Base-by-base conservation (phyloP, 2,888 invertebrate genomes). In the Andrena bucephala region DNA sequence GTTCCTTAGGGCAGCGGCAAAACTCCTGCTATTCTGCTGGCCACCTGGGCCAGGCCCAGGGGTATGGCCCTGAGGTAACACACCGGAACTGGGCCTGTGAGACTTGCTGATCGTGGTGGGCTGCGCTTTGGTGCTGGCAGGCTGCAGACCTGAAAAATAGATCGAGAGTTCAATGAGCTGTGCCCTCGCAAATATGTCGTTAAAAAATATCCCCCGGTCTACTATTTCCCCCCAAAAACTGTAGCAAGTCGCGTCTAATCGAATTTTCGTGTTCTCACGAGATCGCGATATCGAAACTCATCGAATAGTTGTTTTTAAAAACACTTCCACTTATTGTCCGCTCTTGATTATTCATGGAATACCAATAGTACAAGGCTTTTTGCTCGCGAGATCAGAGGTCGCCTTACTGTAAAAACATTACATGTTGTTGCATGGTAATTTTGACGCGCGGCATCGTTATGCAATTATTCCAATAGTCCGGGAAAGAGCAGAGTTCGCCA, bases 1-100 rank as follows among this genome's bases (percentile, higher is more conserved):
- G 93, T 97, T 98, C 79, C 98, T 96, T 71, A 99, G 95, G 31
- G 98, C 98, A 65, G 98, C 98, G 71, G 98, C 98, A 95, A 98
- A 98, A 79, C 98, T 98, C 68, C 94, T 91, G 83, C 93, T 93
- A 78, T 92, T 93, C 81, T 92, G 94, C 85, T 91, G 93, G 68
- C 93, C 91, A 85, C 94, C 95, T 50, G 94, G 94, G 77, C 94
- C 94, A 54, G 94, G 94, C 69, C 94, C 94, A 57, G 93, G 91
- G 71, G 93, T 93, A 78, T 93, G 93, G 88, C 93, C 92, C 89
- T 93, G 93, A 85, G 93, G 93, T 92, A 93, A 89, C 82, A 93
- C 93, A 76, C 92, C 93, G 85, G 93, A 90, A 90, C 92, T 93
- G 73, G 93, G 91, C 89, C 93, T 91, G 90, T 93, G 93, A 77